Evolutionary conservation across 2,888 invertebrate species (phyloP).

Genomic region (Drosophila rubida): DNA sequence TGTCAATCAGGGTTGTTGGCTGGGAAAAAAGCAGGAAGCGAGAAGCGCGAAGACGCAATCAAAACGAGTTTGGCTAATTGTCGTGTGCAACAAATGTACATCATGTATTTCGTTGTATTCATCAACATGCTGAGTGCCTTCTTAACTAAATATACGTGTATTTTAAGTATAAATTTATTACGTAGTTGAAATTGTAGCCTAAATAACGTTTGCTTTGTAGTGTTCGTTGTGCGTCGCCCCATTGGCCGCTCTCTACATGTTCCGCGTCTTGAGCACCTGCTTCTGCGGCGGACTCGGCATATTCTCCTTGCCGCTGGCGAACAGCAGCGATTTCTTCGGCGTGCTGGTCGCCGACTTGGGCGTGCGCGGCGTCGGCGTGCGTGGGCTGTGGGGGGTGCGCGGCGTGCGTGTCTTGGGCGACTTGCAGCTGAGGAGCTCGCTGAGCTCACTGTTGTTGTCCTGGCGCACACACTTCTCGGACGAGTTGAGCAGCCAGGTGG

Average conservation of each 20-base stretch:
- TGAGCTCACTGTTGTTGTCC: slow-evolving; percentile 77
- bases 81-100: slow-evolving; percentile 48
- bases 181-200: slow-evolving; percentile 41
- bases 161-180: slow-evolving; percentile 33
- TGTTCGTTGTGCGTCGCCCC: not conserved
- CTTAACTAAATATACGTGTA: slow-evolving; percentile 59
- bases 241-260: slow-evolving; percentile 55
- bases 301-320: slow-evolving; percentile 84
- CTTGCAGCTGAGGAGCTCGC: slow-evolving; percentile 72
- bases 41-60: slow-evolving; percentile 41
- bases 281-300: slow-evolving; percentile 82
- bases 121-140: slow-evolving; percentile 30
- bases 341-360: slow-evolving; percentile 70
- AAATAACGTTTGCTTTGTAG: slow-evolving; percentile 51
- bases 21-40: slow-evolving; percentile 23
- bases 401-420: slow-evolving; percentile 70
- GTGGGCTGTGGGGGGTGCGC: slow-evolving; percentile 63
- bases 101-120: slow-evolving; percentile 48
- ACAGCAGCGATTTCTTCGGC: slow-evolving; percentile 83
- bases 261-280: slow-evolving; percentile 83
- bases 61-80: slow-evolving; percentile 54
- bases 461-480: slow-evolving; percentile 78
- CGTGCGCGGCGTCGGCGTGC: slow-evolving; percentile 80
- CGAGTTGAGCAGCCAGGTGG: slow-evolving; percentile 81
- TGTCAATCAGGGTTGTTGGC: slow-evolving; percentile 46